A percentile compares a stretch with the other conserved stretches of the same genome.
Evolutionary conservation across 1,140 invertebrate species (phyloP).

Genomic region (Chironomus tepperi): DNA sequence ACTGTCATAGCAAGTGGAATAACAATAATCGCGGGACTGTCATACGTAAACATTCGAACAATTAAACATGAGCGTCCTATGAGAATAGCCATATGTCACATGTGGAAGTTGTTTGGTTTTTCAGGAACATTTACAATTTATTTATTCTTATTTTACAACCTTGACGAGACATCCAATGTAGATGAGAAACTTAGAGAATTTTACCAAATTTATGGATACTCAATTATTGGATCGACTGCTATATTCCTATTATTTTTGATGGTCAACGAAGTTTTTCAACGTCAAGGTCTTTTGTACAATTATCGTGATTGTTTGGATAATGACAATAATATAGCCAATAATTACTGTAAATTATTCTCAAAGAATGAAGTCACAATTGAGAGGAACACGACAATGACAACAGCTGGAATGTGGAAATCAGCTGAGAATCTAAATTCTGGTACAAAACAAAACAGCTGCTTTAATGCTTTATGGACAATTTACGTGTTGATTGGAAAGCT

Average conservation of each 20-base stretch:
- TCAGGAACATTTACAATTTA: not conserved
- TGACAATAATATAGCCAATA: not conserved
- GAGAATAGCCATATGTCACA: not conserved
- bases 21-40: not conserved
- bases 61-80: not conserved
- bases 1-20: not conserved
- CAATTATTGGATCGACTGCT: not conserved
- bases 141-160: not conserved
- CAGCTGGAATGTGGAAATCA: not conserved
- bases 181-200: not conserved
- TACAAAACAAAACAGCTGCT: not conserved
- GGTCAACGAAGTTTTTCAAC: not conserved
- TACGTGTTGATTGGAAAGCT: not conserved
- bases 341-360: slow-evolving; percentile 3
- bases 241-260: not conserved
- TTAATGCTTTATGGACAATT: not conserved
- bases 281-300: not conserved
- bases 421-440: not conserved
- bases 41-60: not conserved
- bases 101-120: slow-evolving; percentile 4
- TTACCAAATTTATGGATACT: not conserved
- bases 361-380: slow-evolving; percentile 11
- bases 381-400: not conserved
- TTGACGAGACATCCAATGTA: not conserved
- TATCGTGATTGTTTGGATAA: slow-evolving; percentile 1